These are phyloP conservation scores for Kryptopterus vitreolus DNA, from an alignment of 2,797 vertebrate species.

Conservation along the genomic window DNA sequence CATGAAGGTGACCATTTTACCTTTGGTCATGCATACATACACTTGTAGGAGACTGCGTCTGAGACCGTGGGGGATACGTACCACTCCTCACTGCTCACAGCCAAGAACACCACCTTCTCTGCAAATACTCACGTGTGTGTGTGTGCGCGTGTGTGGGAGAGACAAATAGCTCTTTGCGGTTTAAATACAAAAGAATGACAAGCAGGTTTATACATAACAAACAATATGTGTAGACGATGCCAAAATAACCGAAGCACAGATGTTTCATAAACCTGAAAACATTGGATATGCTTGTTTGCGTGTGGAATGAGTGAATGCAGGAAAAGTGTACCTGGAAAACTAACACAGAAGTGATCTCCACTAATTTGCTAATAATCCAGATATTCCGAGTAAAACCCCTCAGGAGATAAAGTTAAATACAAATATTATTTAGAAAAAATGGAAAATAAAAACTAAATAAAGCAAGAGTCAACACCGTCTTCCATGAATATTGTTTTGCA, in stretches of 20 bases:
- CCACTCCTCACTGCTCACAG: constrained; percentile 2
- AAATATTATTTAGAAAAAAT: too few relatives aligned
- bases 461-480: too few relatives aligned
- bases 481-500: too few relatives aligned
- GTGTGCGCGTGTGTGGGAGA: constrained; percentile 5
- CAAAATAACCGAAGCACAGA: neutral
- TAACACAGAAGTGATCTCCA: neutral
- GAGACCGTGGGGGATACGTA: neutral
- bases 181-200: neutral
- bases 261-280: neutral
- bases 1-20: constrained; percentile 26
- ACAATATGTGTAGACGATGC: neutral
- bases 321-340: constrained; percentile 9
- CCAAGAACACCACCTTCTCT: constrained; percentile 9
- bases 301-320: neutral
- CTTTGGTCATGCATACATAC: neutral
- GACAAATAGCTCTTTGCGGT: constrained; percentile 1
- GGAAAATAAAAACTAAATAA: too few relatives aligned
- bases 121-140: constrained; percentile 17
- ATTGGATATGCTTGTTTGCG: neutral
- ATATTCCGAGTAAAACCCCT: neutral
- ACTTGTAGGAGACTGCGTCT: neutral
- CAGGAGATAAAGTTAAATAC: too few relatives aligned
- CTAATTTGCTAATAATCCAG: constrained; percentile 1
- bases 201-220: neutral